Base-by-base conservation (phyloP, 2,888 invertebrate species). In the Horisme vitalbata region DNA sequence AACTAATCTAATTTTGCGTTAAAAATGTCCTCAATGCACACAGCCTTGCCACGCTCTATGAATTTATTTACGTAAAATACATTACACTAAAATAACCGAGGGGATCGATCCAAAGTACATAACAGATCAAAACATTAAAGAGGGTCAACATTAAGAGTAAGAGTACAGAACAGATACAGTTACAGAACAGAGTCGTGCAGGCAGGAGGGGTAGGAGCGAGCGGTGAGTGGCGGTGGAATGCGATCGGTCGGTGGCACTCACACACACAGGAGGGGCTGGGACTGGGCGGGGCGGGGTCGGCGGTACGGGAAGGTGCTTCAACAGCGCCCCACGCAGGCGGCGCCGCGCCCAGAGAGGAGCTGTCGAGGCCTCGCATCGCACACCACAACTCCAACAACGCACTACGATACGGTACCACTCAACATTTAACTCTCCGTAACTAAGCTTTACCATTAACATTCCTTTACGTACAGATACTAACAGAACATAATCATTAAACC, bases 1-100 rank as follows among this genome's bases (percentile, higher is more conserved):
- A 83, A 75, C 89, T 87, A 87, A 83, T 70, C 87, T 88, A 88
- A 78, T 75, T 79, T 83, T 85, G 87, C 88, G 78, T 88, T 84
- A 81, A 80, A 75, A 86, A 89, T 89, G 90, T 90, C 90, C 90
- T 90, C 89, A 90, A 90, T 91, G 92, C 91, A 92, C 92, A 93
- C 92, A 92, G 93, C 92, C 92, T 93, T 91, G 92, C 93, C 92
- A 92, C 93, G 92, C 92, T 90, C 90, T 90, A 90, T 86, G 81
- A 88, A 79, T 85, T 78, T 76, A 86, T 79, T 79, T 76, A 81
- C 65, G 68, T n/a, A 61, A 71, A 83, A 82, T 79, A 87, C 84
- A 88, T 83, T 81, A 86, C 85, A 88, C 89, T 88, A 89, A 86
- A 71, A 68, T 72, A 83, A 85, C 86, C 88, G 87, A 84, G 87